Base-by-base conservation (phyloP, 2,113 vertebrate genomes). In the Aleadryas rufinucha region DNA sequence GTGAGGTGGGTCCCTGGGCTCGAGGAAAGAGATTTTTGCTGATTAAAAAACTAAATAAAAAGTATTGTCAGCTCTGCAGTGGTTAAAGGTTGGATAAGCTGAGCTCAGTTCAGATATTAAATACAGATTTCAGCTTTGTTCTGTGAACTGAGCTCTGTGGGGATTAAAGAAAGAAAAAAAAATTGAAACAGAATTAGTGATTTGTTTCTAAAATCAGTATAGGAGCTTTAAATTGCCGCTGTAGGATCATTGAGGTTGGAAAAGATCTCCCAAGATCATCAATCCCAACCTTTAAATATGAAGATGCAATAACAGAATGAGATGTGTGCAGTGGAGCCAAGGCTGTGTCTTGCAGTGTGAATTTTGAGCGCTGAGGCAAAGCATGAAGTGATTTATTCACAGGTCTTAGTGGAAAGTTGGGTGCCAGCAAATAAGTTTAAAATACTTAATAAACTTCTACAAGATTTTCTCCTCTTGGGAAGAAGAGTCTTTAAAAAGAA, bases 1-100 rank as follows among this genome's bases (percentile, higher is more conserved):
- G 37, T 42, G 75, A 18, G 83, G 56, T 45, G 92, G 10, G 33
- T 84, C 70, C 42, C 85, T 96, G 90, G 81, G 45, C 68, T 78
- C 77, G 78, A 75, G 47, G 35, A 53, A 87, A 63, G 72, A 9
- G 14, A 13, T 41, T 59, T 79, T 19, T 66, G 20, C 24, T 80
- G 27, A 6, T 56, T 56, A 39, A 87, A 80, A 63, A 30, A 28
- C 20, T 14, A 60, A 68, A 41, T 57, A 10, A 72, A 74, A 44
- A 31, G 5, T 65, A 28, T 37, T 57, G 33, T 9, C 42, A 83
- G 44, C 66, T 96, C 60, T 37, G 54, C 22, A 2, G 5, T 81
- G 74, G 23, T 31, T 85, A 2, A n/a, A 52, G 22, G 4, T 44
- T 87, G 84, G 56, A 8, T 42, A 19, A 57, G 21, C 19, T 71